A percentile compares a stretch with the other conserved stretches of the same genome.
Evolutionary conservation across 2,888 invertebrate genomes (phyloP).

Genomic region (Phlogophora meticulosa): DNA sequence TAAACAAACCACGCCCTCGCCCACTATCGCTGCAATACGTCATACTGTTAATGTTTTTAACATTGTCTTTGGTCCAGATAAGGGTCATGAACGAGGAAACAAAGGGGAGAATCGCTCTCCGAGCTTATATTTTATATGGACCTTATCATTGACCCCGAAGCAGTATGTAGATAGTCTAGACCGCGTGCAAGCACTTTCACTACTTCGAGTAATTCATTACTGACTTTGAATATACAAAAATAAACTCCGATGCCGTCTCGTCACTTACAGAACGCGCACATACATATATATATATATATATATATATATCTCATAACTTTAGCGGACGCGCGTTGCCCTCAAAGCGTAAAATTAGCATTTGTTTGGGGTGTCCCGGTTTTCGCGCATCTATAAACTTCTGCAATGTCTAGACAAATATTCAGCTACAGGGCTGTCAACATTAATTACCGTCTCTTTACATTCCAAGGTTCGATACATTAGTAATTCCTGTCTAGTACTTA

Average conservation of each 20-base stretch:
- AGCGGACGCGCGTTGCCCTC: slow-evolving; percentile 42
- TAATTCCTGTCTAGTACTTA: slow-evolving; percentile 35
- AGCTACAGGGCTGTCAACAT: slow-evolving; percentile 42
- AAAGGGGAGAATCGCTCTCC: not conserved
- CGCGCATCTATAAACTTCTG: slow-evolving; percentile 50
- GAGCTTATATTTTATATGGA: slow-evolving; percentile 6
- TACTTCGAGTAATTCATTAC: slow-evolving; percentile 34
- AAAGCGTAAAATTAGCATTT: slow-evolving; percentile 66
- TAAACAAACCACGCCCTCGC: slow-evolving; percentile 22
- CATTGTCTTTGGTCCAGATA: slow-evolving; percentile 22
- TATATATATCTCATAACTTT: slow-evolving; percentile 56
- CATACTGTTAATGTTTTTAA: slow-evolving; percentile 26
- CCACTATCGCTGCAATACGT: slow-evolving; percentile 27
- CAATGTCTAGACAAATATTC: slow-evolving; percentile 46
- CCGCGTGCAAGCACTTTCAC: slow-evolving; percentile 32
- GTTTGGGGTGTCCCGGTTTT: slow-evolving; percentile 57
- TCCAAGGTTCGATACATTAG: slow-evolving; percentile 41
- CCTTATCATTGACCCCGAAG: slow-evolving; percentile 19
- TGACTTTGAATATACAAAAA: slow-evolving; percentile 32
- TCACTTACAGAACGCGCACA: slow-evolving; percentile 45
- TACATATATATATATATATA: slow-evolving; percentile 18
- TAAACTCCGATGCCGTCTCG: slow-evolving; percentile 23
- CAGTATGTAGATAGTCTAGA: slow-evolving; percentile 23
- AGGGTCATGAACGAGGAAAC: slow-evolving; percentile 28
- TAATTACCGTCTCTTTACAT: slow-evolving; percentile 55